Percentiles rank a stretch among this genome's conserved stretches.
These are phyloP conservation scores for Bradysia coprophila DNA, from an alignment of 1,140 invertebrate genomes.

Conservation along the genomic window DNA sequence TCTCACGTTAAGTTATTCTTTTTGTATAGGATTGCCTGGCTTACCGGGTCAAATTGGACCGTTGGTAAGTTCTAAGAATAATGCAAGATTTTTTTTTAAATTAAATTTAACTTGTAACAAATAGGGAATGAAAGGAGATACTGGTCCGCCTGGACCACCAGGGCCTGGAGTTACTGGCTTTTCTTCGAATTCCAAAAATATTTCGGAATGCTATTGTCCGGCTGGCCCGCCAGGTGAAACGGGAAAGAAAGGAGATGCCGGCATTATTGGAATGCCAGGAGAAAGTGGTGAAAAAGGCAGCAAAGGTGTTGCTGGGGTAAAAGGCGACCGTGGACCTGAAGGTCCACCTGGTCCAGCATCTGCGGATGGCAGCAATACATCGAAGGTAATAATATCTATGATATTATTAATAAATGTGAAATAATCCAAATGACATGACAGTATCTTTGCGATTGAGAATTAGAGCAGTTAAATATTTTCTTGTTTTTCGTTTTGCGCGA, in stretches of 20 bases:
- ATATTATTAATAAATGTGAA: too few species aligned
- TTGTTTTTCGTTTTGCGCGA: too few species aligned
- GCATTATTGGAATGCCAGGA: conserved; percentile 35
- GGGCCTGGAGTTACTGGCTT: conserved; percentile 7
- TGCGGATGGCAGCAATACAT: too few species aligned
- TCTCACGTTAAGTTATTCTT: background rate
- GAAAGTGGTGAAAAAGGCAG: conserved; percentile 33
- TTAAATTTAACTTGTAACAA: conserved; percentile 27
- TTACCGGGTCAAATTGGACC: conserved; percentile 4
- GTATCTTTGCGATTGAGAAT: too few species aligned
- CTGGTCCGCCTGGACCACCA: conserved; percentile 25
- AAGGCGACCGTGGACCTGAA: conserved; percentile 29
- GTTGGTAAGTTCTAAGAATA: background rate
- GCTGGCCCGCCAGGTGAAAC: conserved; percentile 30
- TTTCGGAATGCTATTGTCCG: conserved; percentile 11
- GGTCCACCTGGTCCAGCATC: conserved; percentile 38
- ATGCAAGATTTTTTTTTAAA: background rate
- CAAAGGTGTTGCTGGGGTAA: conserved; percentile 28
- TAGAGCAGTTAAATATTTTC: too few species aligned
- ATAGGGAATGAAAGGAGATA: conserved; percentile 15
- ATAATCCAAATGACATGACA: too few species aligned
- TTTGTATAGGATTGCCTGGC: background rate
- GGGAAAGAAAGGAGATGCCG: conserved; percentile 24
- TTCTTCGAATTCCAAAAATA: conserved; percentile 6
- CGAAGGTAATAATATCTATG: too few species aligned